Evolutionary conservation across 1,140 invertebrate species (phyloP).

Genomic region (Drosophila bocqueti): DNA sequence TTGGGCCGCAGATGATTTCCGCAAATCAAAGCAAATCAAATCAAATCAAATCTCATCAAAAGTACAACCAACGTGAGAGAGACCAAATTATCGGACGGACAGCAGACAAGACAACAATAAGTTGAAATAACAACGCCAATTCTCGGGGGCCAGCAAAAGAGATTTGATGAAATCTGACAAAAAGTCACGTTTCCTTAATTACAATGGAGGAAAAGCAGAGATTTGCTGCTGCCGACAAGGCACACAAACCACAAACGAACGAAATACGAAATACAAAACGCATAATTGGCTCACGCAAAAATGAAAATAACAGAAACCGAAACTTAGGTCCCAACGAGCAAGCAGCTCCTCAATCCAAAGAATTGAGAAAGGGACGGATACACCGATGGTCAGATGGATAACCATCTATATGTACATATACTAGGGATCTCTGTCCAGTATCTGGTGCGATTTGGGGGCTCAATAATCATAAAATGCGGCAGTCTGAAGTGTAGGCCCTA

Average conservation of each 20-base stretch:
- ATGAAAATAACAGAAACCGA: constrained; percentile 45
- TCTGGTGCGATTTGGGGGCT: constrained; percentile 50
- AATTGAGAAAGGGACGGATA: constrained; percentile 74
- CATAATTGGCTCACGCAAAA: constrained; percentile 84
- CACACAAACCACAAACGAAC: constrained; percentile 64
- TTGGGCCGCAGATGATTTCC: constrained; percentile 57
- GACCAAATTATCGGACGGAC: constrained; percentile 62
- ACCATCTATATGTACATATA: constrained; percentile 15
- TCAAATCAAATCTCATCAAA: constrained; percentile 56
- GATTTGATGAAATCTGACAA: constrained; percentile 76
- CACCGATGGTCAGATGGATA: constrained; percentile 30
- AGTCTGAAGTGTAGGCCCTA: constrained; percentile 24
- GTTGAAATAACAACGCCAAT: constrained; percentile 74
- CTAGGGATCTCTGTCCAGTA: constrained; percentile 18
- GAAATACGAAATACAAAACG: constrained; percentile 73
- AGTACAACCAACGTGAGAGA: constrained; percentile 63
- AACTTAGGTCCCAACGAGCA: constrained; percentile 33
- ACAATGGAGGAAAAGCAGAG: constrained; percentile 75
- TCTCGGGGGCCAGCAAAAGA: constrained; percentile 53
- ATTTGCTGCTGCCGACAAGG: constrained; percentile 34
- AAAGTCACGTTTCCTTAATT: constrained; percentile 84
- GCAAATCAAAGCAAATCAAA: constrained; percentile 72
- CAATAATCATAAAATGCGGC: constrained; percentile 77
- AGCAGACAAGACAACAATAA: constrained; percentile 42
- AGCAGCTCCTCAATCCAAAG: constrained; percentile 50